Base-by-base conservation (phyloP, 2,797 vertebrate species). In the Sebastes trivittatus region DNA sequence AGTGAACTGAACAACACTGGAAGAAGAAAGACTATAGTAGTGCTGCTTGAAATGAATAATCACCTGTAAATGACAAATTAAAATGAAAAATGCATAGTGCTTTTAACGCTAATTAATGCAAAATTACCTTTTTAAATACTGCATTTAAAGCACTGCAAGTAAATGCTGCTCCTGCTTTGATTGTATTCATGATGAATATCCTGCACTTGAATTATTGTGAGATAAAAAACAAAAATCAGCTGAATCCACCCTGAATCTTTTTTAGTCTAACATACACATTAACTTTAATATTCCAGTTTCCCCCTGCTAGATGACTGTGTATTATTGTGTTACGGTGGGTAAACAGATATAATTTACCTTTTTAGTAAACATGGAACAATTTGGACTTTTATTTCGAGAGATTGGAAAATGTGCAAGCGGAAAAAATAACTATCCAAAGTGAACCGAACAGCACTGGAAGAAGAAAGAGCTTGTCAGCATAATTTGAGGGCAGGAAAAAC, bases 401-500 rank as follows among this genome's bases (percentile, higher is more conserved):
- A 90, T 80, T 87, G 82, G 81, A 83, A 89, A 86, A 46, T 80
- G 75, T 86, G 69, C 77, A 75, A 84, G 75, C 6, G 66, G 77
- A 88, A 88, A 88, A 59, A 88, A 75, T 77, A 83, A 83, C 74
- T 88, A 86, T 88, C 78, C 78, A 84, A 86, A 91, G 80, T 89
- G 85, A 88, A 87, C 56, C 58, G 88, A 89, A 89, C 73, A 86
- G 88, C 75, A 65, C 60, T 86, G 85, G 83, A 85, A 83, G 83
- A 86, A 88, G 83, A 86, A 83, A 78, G 73, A 77, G 56, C 56
- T 75, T 90, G 91, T 95, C 93, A 94, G 95, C 93, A 93, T 91
- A 94, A 92, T 93, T 92, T 92, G 79, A 87, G 88, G 87, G 86
- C 87, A 93, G 92, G 92, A 92, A 92, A 94, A 95, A 94, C 91